These are phyloP conservation scores for Microctenopoma lineatum DNA, from an alignment of 2,797 vertebrate species.

Conservation along the genomic window DNA sequence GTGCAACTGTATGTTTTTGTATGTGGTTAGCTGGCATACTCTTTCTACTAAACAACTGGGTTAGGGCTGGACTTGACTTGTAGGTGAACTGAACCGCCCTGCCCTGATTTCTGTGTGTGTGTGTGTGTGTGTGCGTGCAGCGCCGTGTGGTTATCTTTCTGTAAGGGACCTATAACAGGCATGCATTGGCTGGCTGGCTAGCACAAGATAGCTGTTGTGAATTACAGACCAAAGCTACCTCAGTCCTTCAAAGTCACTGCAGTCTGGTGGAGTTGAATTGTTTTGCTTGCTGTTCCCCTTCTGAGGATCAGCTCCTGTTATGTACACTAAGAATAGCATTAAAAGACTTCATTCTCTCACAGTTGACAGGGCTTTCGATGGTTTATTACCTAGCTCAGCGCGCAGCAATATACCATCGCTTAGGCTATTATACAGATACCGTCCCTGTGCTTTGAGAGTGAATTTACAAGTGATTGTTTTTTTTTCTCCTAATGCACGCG, in stretches of 20 bases:
- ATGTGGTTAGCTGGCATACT: conserved; percentile 48
- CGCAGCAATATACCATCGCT: conserved; percentile 62
- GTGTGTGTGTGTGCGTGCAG: conserved; percentile 33
- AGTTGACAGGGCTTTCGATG: conserved; percentile 58
- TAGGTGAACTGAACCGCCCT: conserved; percentile 74
- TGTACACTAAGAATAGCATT: conserved; percentile 73
- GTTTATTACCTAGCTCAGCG: conserved; percentile 71
- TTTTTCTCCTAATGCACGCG: conserved; percentile 43
- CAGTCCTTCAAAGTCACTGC: conserved; percentile 62
- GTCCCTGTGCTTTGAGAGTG: conserved; percentile 57
- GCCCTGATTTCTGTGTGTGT: conserved; percentile 48
- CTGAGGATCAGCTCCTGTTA: conserved; percentile 60
- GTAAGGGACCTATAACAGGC: conserved; percentile 74
- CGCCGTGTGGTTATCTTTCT: conserved; percentile 71
- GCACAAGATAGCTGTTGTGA: conserved; percentile 71
- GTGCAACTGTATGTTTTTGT: conserved; percentile 52
- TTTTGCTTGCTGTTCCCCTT: conserved; percentile 62
- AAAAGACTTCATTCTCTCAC: conserved; percentile 62
- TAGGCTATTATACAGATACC: conserved; percentile 67
- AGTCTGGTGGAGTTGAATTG: conserved; percentile 60
- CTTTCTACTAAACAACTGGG: conserved; percentile 61
- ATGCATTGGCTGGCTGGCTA: conserved; percentile 63
- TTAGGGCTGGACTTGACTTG: conserved; percentile 63
- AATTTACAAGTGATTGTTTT: conserved; percentile 75
- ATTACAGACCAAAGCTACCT: conserved; percentile 77